A percentile compares a stretch with the other conserved stretches of the same genome.
Evolutionary conservation across 2,113 vertebrate genomes (phyloP).

Genomic region (Prinia subflava): DNA sequence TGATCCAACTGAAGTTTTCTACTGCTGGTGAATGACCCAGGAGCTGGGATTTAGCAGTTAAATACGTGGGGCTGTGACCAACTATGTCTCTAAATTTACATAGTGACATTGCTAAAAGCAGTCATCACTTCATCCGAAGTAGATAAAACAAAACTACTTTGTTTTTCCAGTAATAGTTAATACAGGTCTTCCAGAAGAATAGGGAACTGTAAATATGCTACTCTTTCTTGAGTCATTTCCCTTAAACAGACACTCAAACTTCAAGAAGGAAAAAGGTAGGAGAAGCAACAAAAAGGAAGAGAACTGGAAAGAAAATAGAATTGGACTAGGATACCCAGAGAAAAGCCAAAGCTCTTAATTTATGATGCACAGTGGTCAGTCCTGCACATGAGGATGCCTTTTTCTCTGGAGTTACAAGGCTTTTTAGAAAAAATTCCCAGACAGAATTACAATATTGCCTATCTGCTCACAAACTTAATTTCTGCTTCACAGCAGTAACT

Average conservation of each 20-base stretch:
- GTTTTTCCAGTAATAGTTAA: neutral
- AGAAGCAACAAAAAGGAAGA: neutral
- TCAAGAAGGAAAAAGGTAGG: neutral
- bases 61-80: neutral
- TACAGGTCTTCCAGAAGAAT: neutral
- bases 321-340: neutral
- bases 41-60: neutral
- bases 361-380: neutral
- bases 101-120: accelerated
- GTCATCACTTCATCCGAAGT: neutral
- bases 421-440: neutral
- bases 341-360: neutral
- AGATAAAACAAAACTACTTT: neutral
- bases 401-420: accelerated
- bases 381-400: neutral
- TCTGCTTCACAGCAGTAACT: neutral
- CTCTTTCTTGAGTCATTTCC: neutral
- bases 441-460: neutral
- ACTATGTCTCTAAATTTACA: neutral
- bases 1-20: neutral
- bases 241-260: neutral
- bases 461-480: neutral
- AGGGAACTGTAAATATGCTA: neutral
- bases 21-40: neutral
- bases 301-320: neutral